Base-by-base conservation (phyloP, 2,888 invertebrate species). In the Amiota communis region DNA sequence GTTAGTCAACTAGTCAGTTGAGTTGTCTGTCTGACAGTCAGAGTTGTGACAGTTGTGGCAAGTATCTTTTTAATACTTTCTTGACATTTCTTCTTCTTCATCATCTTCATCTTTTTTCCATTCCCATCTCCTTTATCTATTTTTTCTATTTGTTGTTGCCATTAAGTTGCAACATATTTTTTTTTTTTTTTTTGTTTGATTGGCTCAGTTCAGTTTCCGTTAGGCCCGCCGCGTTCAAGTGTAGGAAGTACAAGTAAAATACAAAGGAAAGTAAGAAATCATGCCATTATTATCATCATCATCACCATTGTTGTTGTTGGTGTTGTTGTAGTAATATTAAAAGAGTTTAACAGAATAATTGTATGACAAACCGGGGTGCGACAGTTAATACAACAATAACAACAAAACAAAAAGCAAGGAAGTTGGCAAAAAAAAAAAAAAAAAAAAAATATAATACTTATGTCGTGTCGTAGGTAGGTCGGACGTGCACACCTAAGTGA, bases 11-110 rank as follows among this genome's bases (percentile, higher is more conserved):
- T 6, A 36, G 36, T 36, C 36, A 36, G 36, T 36, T 71, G 63
- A 65, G 64, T 56, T 63, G 36, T 64, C 51, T 17, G 17, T 59
- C 57, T 2, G 17, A 20, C 57, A 57, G 71, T 73, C 36, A 36
- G 36, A 36, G 36, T 6, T 36, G 8, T 36, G 36, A 6, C 36
- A 36, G 49, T 72, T 72, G 65, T 72, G 74, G 71, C 74, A 70
- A 73, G 65, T 72, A 72, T 17, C 36, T 74, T 71, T 23, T 56
- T 53, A 68, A 69, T 20, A 11, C 6, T 51, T 56, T 46, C 46
- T 71, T 51, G 65, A 64, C 23, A 63, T 64, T 71, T 61, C 8
- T 36, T 36, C 6, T 36, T 36, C 36, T 36, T 36, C 3, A 1
- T 23, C 23, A 23, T 23, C 1, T 23, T 23, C 36, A 36, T 36